Evolutionary conservation across 2,888 invertebrate genomes (phyloP), one percentile per base, ranked within the genome.

Genomic region (Germaria angustata): DNA sequence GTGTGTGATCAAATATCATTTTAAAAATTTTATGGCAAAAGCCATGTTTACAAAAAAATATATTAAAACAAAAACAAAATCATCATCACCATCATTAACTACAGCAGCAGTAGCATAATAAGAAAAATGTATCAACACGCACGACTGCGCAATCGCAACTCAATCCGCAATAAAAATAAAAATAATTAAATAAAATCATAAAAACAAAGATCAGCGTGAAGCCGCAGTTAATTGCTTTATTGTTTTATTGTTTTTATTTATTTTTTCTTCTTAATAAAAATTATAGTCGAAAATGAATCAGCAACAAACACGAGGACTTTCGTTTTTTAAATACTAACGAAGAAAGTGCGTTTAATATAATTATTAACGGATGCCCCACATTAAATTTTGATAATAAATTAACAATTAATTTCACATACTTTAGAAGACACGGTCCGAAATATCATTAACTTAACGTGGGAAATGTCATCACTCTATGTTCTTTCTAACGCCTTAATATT

Each of bases 151-250:
- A 81, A 81, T 41, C 53, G 68, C 77, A 78, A 68, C 53, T 72
- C 20, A 63, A 78, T 51, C 11, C 34, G 9, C 68, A 69, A 72
- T 72, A 72, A 79, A 79, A 69, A 72, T 72, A 72, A 79, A 79
- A 73, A 51, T 51, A 55, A 63, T 81, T 80, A 85, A 84, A 84
- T 84, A 83, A 84, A 84, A 83, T 77, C 55, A 75, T 68, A 51
- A 32, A 68, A 57, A 61, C 68, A 69, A 77, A 76, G 20, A 55
- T 61, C 65, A 75, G 39, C 63, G 61, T 39, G 28, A 41, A 41
- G 61, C 61, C 41, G 51, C 39, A 11, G 39, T 63, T 63, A 51
- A 63, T 39, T 72, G 49, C 49, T 20, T 71, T 44, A 41, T 57
- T 71, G 24, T 44, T 44, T 32, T 44, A n/a, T n/a, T 32, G 44